These are phyloP conservation scores for Sarcophaga subvicina DNA, from an alignment of 2,888 invertebrate species.

Conservation along the genomic window DNA sequence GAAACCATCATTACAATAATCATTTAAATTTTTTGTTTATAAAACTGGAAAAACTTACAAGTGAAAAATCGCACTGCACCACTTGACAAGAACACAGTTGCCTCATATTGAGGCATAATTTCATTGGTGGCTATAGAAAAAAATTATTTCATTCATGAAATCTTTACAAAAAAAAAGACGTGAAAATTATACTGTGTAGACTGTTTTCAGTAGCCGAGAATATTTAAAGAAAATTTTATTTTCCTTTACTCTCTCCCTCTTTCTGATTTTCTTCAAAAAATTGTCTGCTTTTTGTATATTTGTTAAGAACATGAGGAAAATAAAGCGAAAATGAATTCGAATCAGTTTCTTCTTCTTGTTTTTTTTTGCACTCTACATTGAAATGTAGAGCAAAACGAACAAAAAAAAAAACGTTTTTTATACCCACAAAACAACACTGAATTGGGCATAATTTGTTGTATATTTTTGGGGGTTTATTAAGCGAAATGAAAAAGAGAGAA, in stretches of 20 bases:
- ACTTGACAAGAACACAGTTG: constrained; percentile 55
- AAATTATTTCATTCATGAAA: constrained; percentile 62
- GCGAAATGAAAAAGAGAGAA: constrained; percentile 12
- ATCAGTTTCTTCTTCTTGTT: no score
- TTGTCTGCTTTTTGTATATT: constrained; percentile 28
- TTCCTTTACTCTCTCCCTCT: neutral
- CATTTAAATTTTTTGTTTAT: constrained; percentile 36
- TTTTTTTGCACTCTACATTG: neutral
- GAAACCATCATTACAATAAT: constrained; percentile 49
- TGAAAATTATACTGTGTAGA: constrained; percentile 23
- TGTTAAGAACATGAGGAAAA: neutral
- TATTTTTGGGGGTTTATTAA: constrained; percentile 13
- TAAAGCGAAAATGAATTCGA: no score
- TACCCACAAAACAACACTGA: neutral
- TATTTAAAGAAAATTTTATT: neutral
- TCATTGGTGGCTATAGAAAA: constrained; percentile 31
- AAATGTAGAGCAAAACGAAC: neutral
- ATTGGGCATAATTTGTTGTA: constrained; percentile 20
- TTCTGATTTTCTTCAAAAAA: constrained; percentile 16
- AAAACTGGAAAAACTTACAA: constrained; percentile 56
- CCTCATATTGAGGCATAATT: constrained; percentile 27
- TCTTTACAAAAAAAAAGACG: neutral
- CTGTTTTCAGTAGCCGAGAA: neutral
- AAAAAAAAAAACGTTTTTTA: neutral
- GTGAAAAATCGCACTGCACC: constrained; percentile 64